phyloP scores from a whole-genome alignment of 2,888 invertebrate species.

The Sphaerolaimus hirsutus region DNA sequence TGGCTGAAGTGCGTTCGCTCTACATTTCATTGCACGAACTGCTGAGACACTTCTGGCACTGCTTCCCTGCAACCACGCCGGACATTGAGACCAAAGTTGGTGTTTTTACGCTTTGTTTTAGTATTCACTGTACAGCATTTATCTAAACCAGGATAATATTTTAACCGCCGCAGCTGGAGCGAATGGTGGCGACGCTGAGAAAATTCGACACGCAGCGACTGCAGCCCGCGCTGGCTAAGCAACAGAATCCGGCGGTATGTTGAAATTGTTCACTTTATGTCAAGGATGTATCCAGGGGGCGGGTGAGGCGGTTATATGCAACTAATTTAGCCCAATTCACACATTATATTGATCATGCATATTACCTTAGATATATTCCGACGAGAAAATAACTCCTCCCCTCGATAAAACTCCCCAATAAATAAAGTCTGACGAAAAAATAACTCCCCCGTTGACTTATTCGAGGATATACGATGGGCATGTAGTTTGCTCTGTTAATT shows the following conservation, averaged over 20 bases:
- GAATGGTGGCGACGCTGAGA: conserved; percentile 13
- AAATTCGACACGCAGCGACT: conserved; percentile 12
- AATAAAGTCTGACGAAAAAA: no score
- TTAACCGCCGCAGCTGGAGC: conserved; percentile 9
- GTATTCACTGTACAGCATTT: neutral
- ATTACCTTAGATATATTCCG: neutral
- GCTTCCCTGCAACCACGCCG: conserved; percentile 54
- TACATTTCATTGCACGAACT: conserved; percentile 68
- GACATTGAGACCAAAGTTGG: conserved; percentile 42
- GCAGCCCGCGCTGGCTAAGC: neutral
- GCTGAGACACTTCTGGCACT: conserved; percentile 74
- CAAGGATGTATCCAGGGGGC: no score
- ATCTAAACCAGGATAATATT: neutral
- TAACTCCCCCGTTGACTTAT: no score
- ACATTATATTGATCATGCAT: neutral
- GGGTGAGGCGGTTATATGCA: no score
- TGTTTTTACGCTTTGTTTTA: neutral
- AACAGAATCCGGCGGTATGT: no score
- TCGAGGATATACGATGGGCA: no score
- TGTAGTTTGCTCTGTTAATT: no score
- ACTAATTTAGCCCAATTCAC: neutral
- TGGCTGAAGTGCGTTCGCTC: conserved; percentile 39
- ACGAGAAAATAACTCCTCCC: no score
- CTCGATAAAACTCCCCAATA: no score
- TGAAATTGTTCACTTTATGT: no score